These are phyloP conservation scores for Serrognathus titanus DNA, from an alignment of 2,888 invertebrate species.

Conservation along the genomic window DNA sequence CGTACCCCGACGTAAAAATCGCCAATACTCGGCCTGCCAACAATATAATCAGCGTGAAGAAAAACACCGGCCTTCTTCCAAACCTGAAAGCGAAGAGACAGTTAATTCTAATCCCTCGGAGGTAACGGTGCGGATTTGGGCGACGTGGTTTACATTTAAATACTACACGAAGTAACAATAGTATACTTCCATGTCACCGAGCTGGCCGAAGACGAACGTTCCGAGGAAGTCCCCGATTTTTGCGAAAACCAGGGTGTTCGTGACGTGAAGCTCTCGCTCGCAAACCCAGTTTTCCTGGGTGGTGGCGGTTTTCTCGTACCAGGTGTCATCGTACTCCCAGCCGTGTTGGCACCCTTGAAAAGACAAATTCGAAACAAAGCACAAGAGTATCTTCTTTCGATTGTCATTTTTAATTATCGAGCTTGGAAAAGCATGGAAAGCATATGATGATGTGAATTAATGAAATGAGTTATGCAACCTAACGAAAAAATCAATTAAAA, in stretches of 20 bases:
- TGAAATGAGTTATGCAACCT: too few species aligned
- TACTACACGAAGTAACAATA: too few species aligned
- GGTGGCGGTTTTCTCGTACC: conserved; percentile 53
- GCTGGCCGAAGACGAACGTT: conserved; percentile 55
- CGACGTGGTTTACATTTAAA: too few species aligned
- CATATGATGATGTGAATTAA: too few species aligned
- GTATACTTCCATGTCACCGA: conserved; percentile 55
- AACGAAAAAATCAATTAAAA: too few species aligned
- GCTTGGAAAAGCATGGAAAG: too few species aligned
- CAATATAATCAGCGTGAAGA: conserved; percentile 48
- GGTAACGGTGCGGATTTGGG: too few species aligned
- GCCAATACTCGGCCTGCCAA: conserved; percentile 48
- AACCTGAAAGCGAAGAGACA: conserved; percentile 38
- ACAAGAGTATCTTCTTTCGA: too few species aligned
- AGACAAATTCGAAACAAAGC: neutral
- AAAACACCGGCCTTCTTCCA: conserved; percentile 53
- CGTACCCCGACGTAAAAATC: conserved; percentile 45
- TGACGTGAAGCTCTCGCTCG: conserved; percentile 52
- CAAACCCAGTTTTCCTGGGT: conserved; percentile 58
- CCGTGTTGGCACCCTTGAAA: conserved; percentile 52
- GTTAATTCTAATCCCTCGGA: too few species aligned
- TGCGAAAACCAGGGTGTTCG: conserved; percentile 54
- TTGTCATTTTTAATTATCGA: too few species aligned
- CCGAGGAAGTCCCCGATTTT: conserved; percentile 56
- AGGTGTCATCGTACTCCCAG: conserved; percentile 55